Percentiles rank a stretch among this genome's conserved stretches.
These are phyloP conservation scores for Theropithecus gelada DNA, from an alignment of 2,113 vertebrate genomes.

Conservation along the genomic window DNA sequence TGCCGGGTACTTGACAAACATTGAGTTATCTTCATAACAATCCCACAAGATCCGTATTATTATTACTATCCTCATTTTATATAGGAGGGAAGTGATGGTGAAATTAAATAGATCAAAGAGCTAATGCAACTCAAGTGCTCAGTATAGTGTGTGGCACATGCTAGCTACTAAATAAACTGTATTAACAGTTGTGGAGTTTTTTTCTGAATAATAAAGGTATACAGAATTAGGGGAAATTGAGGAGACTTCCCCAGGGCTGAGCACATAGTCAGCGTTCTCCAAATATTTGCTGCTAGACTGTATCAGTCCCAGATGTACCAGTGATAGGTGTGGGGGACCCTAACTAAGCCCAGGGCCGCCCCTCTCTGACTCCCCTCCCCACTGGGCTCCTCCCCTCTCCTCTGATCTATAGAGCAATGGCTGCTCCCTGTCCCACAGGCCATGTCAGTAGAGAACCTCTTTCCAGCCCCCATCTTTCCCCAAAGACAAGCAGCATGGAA, in stretches of 20 bases:
- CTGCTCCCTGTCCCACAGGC: neutral
- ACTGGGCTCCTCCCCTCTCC: rapidly evolving
- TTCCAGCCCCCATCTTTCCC: neutral
- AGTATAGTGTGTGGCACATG: neutral
- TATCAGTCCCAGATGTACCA: neutral
- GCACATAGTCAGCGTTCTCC: neutral
- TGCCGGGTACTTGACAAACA: neutral
- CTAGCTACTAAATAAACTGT: neutral
- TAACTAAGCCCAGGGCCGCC: neutral
- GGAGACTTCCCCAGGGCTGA: neutral
- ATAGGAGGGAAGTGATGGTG: neutral
- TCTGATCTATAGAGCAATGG: neutral
- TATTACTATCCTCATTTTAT: neutral
- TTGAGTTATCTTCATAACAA: neutral
- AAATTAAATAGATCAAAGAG: neutral
- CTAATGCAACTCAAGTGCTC: neutral
- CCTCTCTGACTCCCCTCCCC: neutral
- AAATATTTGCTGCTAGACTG: neutral
- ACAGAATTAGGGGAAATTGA: neutral
- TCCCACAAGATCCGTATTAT: neutral
- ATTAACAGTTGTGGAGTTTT: neutral
- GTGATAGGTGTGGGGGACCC: neutral
- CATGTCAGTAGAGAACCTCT: neutral
- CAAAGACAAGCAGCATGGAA: neutral
- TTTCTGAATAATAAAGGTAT: neutral